phyloP scores from a whole-genome alignment of 2,888 invertebrate species.

The Apotomis betuletana region DNA sequence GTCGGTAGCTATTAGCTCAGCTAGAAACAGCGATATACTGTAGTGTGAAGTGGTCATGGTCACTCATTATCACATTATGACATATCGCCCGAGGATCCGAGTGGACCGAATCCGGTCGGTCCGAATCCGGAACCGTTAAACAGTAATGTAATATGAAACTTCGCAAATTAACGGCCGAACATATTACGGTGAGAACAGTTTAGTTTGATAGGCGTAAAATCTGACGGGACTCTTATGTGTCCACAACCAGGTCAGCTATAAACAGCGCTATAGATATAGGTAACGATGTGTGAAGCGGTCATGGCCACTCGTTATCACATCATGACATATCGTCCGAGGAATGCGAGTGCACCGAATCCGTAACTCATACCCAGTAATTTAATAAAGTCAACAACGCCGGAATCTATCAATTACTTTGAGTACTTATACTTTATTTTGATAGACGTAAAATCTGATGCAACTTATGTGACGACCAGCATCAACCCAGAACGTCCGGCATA shows the following conservation, averaged over 20 bases:
- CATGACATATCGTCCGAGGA: constrained; percentile 1
- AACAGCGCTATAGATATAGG: no score
- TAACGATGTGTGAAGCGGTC: no score
- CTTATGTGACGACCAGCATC: no score
- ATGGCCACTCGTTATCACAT: no score
- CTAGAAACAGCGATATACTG: constrained; percentile 16
- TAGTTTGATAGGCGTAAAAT: no score
- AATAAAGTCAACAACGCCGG: background rate
- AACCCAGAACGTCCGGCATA: no score
- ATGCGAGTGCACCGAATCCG: constrained; percentile 24
- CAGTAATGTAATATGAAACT: background rate
- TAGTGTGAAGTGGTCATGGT: constrained; percentile 64
- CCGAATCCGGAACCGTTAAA: background rate
- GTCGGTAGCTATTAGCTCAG: background rate
- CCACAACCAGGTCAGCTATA: no score
- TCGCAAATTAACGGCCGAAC: background rate
- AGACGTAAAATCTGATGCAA: no score
- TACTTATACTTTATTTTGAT: no score
- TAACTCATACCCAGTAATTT: background rate
- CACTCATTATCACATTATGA: constrained; percentile 46
- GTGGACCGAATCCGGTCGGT: constrained; percentile 27
- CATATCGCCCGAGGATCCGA: constrained; percentile 29
- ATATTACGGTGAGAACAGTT: background rate
- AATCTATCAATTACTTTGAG: constrained; percentile 2
- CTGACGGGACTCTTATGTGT: no score